Conservation (phyloP, 2,888 invertebrate genomes). For the Pseudococcus longispinus region DNA sequence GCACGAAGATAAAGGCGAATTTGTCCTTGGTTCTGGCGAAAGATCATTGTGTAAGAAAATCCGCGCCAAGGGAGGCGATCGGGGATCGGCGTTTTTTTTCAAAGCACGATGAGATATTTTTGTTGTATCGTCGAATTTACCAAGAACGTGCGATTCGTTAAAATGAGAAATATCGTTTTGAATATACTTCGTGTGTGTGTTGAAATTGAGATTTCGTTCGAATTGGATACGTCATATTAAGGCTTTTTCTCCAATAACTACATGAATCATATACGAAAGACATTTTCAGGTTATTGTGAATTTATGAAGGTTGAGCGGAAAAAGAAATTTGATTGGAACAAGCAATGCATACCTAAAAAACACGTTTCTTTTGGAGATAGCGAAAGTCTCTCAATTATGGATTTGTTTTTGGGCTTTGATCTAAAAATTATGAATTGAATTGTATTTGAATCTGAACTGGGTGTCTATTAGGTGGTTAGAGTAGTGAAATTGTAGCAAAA, state of each 20-base stretch:
- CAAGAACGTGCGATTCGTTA: background rate
- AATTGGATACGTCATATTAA: no score
- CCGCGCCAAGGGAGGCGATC: background rate
- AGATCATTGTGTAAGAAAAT: background rate
- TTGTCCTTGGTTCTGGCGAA: background rate
- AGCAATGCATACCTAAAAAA: no score
- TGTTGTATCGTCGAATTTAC: background rate
- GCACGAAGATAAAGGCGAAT: slow-evolving; percentile 1
- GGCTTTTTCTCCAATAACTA: background rate
- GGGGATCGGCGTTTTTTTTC: background rate
- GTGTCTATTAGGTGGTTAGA: no score
- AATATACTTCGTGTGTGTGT: background rate
- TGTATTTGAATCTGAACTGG: no score
- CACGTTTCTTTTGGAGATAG: no score
- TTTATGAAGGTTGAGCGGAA: no score
- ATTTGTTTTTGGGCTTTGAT: no score
- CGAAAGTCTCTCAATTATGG: no score
- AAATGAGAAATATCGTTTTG: background rate
- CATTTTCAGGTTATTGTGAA: background rate
- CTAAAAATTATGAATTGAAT: no score
- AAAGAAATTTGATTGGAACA: no score
- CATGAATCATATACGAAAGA: background rate
- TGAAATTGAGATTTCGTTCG: background rate
- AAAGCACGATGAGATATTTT: background rate
- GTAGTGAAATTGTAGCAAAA: no score